Evolutionary conservation across 2,888 invertebrate species (phyloP).

Genomic region (Melanophora roralis): DNA sequence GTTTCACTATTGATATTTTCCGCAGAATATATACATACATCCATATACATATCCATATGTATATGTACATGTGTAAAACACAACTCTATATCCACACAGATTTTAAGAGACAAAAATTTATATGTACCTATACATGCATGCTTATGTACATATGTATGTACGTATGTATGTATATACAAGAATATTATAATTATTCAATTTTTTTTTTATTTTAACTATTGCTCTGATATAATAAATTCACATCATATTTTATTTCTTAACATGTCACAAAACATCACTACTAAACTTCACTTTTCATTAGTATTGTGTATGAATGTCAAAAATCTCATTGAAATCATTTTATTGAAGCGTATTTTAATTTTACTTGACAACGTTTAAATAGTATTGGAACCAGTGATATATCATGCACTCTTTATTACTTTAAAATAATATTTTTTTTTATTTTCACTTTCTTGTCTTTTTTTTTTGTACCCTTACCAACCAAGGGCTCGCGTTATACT

Average conservation of each 20-base stretch:
- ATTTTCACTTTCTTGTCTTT: not conserved
- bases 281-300: not conserved
- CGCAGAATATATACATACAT: not conserved
- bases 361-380: not conserved
- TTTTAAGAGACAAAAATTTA: not conserved
- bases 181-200: not conserved
- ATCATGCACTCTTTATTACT: slow-evolving; percentile 55
- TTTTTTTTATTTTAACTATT: not conserved
- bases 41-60: not conserved
- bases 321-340: not conserved
- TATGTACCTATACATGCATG: not conserved
- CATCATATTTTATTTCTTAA: not conserved
- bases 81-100: too few species aligned
- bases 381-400: slow-evolving; percentile 18
- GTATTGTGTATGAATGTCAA: not conserved
- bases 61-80: not conserved
- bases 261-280: not conserved
- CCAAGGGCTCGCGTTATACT: slow-evolving; percentile 78
- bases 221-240: not conserved
- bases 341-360: not conserved
- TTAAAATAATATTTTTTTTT: slow-evolving; percentile 1
- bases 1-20: too few species aligned
- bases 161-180: not conserved
- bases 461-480: slow-evolving; percentile 75
- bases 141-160: not conserved